Percentiles rank a stretch among this genome's conserved stretches.
These are phyloP conservation scores for Ashinkailepas kermadecensis DNA, from an alignment of 2,888 invertebrate genomes.

Conservation along the genomic window DNA sequence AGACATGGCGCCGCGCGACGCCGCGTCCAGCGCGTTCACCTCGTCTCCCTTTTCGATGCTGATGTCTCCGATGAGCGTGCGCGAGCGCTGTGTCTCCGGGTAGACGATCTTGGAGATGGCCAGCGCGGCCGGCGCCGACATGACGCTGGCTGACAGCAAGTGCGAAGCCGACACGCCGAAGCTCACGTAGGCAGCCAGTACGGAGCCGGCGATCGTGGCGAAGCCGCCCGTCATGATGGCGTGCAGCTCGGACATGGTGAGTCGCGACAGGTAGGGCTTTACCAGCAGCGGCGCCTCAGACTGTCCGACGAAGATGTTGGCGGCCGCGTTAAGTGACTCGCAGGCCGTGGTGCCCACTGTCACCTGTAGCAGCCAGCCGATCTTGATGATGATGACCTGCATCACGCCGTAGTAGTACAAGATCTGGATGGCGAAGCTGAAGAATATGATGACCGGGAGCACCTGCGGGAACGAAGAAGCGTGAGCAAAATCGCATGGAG, in stretches of 20 bases:
- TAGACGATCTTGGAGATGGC: slow-evolving; percentile 82
- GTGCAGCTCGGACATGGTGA: slow-evolving; percentile 88
- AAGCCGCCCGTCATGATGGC: slow-evolving; percentile 91
- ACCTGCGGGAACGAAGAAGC: slow-evolving; percentile 48
- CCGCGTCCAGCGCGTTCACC: slow-evolving; percentile 79
- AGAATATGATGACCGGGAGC: slow-evolving; percentile 85
- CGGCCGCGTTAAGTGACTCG: slow-evolving; percentile 86
- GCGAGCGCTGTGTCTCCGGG: slow-evolving; percentile 79
- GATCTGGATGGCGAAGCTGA: slow-evolving; percentile 82
- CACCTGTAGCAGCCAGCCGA: slow-evolving; percentile 67
- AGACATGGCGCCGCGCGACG: slow-evolving; percentile 80
- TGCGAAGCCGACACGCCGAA: slow-evolving; percentile 84
- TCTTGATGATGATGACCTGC: slow-evolving; percentile 71
- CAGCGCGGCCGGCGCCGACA: slow-evolving; percentile 91
- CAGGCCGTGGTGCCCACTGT: slow-evolving; percentile 81
- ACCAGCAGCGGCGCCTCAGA: slow-evolving; percentile 84
- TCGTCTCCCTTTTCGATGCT: slow-evolving; percentile 63
- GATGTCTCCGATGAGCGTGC: slow-evolving; percentile 68
- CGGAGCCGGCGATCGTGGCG: slow-evolving; percentile 86
- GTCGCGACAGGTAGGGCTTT: slow-evolving; percentile 69
- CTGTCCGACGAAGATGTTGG: slow-evolving; percentile 91
- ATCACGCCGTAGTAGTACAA: slow-evolving; percentile 81
- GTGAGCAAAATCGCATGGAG: too few species aligned
- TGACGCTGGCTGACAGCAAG: slow-evolving; percentile 84
- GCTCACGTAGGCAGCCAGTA: slow-evolving; percentile 82